Conservation (phyloP, 2,797 vertebrate genomes). For the Enteromius radiatus region DNA sequence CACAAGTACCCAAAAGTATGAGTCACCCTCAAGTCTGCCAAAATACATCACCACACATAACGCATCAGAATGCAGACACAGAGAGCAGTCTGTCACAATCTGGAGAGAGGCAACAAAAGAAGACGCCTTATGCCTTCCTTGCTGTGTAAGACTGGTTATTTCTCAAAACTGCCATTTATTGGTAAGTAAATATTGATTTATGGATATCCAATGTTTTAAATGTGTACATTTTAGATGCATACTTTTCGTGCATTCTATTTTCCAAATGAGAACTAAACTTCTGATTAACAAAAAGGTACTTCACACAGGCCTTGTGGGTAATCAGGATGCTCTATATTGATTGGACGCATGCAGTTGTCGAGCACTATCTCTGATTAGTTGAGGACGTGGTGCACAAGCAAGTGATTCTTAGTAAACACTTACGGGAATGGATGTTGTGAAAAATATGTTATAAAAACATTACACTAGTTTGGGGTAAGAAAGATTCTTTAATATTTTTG, state of each 20-base stretch:
- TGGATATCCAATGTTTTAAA: background rate
- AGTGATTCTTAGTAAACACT: background rate
- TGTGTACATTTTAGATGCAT: background rate
- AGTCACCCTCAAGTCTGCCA: constrained; percentile 49
- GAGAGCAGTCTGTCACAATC: constrained; percentile 44
- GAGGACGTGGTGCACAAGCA: background rate
- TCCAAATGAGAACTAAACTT: background rate
- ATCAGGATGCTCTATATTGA: background rate
- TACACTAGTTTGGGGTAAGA: background rate
- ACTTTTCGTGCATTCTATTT: background rate
- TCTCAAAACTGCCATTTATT: background rate
- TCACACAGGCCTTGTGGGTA: background rate
- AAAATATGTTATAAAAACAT: background rate
- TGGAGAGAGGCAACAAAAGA: constrained; percentile 26
- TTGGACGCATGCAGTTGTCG: background rate
- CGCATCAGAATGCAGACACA: constrained; percentile 27
- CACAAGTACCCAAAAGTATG: constrained; percentile 38
- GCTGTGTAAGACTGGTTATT: background rate
- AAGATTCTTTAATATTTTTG: background rate
- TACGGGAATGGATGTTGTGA: background rate
- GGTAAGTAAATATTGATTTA: background rate
- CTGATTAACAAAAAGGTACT: background rate
- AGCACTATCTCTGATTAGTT: constrained; percentile 8
- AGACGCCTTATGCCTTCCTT: background rate
- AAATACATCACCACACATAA: constrained; percentile 43